Evolutionary conservation across 2,797 vertebrate genomes (phyloP).

Genomic region (Monodelphis domestica): DNA sequence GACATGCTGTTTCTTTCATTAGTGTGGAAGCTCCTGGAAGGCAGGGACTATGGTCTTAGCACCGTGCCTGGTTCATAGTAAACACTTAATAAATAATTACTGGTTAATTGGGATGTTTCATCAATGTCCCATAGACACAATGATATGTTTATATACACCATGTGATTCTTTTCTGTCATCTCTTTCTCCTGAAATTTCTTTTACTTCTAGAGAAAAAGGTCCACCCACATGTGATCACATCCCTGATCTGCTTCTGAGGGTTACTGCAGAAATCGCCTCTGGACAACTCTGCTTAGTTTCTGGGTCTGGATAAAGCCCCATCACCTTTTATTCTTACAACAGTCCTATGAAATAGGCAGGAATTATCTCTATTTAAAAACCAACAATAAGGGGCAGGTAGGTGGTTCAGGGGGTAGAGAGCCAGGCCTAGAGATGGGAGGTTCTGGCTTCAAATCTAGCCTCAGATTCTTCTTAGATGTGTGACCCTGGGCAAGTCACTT

Average conservation of each 20-base stretch:
- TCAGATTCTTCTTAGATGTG: too few species aligned
- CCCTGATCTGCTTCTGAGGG: slow-evolving; percentile 38
- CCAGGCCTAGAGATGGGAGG: too few species aligned
- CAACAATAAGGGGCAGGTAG: too few species aligned
- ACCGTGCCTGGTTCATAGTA: too few species aligned
- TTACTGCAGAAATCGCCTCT: neutral
- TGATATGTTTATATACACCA: neutral
- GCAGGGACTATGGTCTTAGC: neutral
- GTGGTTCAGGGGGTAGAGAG: too few species aligned
- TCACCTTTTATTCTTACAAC: neutral
- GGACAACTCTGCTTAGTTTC: slow-evolving; percentile 17
- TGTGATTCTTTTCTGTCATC: neutral
- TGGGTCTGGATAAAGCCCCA: slow-evolving; percentile 23
- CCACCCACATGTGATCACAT: neutral
- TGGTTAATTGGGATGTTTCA: neutral
- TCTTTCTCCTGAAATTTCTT: neutral
- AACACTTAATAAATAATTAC: neutral
- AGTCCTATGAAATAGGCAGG: neutral
- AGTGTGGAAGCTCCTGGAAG: neutral
- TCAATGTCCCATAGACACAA: neutral
- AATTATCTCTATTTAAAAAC: neutral
- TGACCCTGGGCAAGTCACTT: too few species aligned
- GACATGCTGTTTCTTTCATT: neutral
- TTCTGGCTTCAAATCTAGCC: too few species aligned
- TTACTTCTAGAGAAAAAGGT: slow-evolving; percentile 47